Evolutionary conservation across 1,140 invertebrate genomes (phyloP), one percentile per base, ranked within the genome.

Genomic region (Cataglyphis hispanica): DNA sequence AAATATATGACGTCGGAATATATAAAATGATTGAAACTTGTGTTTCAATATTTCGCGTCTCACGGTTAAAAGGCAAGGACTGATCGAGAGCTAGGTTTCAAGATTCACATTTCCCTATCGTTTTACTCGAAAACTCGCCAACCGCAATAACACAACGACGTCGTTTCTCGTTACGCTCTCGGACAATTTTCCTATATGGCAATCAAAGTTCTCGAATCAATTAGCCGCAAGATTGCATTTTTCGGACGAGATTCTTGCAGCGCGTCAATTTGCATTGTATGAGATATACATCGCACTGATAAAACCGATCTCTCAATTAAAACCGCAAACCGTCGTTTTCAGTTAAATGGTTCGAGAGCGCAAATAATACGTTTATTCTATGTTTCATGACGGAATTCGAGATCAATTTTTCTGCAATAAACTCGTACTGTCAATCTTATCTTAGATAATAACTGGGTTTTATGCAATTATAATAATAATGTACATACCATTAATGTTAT

Each of bases 301-400:
- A 83, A 31, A 31, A 88, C 69, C 66, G 85, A 87, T 87, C 69
- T 87, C 83, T 87, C 87, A 88, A 88, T 87, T 61, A 74, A 46
- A 64, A 60, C 66, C 63, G 40, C 72, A 58, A 16, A 56, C 27
- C 37, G 25, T 7, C 8, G 31, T 46, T 74, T 22, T 43, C 58
- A 11, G 6, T 80, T 60, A 72, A 81, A 74, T 11, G 25, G 31
- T 60, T 60, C 25, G 76, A 67, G 37, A 58, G 80, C 67, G 53
- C 13, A 31, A 25, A 69, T 56, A 31, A 56, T 50, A 69, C n/a
- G 40, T 25, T 77, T 63, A 46, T 22, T 66, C 13, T 34, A 78
- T 69, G 16, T 22, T 58, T 56, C 31, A 22, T n/a, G 10, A 56
- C 69, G 16, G 8, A 80, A 56, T 8, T 25, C 63, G 5, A 69